Conservation (phyloP, 2,113 vertebrate genomes). For the Sander vitreus region DNA sequence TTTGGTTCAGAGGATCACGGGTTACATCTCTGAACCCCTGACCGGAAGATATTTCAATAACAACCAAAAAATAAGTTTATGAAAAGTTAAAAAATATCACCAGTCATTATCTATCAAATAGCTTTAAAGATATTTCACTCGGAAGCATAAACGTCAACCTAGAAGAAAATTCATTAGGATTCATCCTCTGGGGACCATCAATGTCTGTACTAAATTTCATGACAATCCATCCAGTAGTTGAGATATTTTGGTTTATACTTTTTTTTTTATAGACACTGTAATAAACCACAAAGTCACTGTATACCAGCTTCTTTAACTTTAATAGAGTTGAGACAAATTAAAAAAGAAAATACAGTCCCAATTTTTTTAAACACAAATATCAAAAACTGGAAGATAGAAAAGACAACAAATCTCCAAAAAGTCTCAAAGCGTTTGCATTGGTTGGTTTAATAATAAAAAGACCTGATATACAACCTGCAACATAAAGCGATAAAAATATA, state of each 20-base stretch:
- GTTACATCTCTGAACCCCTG: too few relatives aligned
- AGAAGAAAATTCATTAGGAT: too few relatives aligned
- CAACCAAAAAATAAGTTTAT: too few relatives aligned
- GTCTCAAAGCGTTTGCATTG: conserved; percentile 53
- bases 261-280: not conserved
- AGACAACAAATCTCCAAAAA: conserved; percentile 59
- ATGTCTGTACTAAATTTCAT: not conserved
- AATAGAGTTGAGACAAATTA: conserved; percentile 63
- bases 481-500: conserved; percentile 75
- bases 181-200: not conserved
- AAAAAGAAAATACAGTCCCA: conserved; percentile 55
- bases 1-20: too few relatives aligned
- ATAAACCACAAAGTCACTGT: conserved; percentile 37
- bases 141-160: too few relatives aligned
- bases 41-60: too few relatives aligned
- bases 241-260: not conserved
- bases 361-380: conserved; percentile 62
- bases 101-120: too few relatives aligned
- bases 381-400: conserved; percentile 72
- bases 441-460: conserved; percentile 71
- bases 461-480: conserved; percentile 78
- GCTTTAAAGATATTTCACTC: too few relatives aligned
- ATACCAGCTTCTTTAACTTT: conserved; percentile 59
- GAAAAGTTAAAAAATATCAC: too few relatives aligned
- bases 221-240: not conserved